These are phyloP conservation scores for Bufotes viridis DNA, from an alignment of 2,797 vertebrate species.

Conservation along the genomic window DNA sequence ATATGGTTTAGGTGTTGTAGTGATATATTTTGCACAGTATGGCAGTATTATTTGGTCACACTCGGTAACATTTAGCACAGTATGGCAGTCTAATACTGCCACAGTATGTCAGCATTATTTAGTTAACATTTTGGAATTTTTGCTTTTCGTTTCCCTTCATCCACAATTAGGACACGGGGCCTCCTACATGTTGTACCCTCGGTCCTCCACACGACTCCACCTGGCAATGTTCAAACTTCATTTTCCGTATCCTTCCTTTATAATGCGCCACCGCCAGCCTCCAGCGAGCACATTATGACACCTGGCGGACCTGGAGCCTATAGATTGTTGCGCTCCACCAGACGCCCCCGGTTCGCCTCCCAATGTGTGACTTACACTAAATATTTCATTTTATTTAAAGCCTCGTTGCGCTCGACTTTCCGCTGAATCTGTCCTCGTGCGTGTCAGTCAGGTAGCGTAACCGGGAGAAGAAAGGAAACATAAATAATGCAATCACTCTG, in stretches of 20 bases:
- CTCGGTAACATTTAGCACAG: not conserved
- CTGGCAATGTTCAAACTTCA: not conserved
- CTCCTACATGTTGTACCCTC: not conserved
- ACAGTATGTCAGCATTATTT: not conserved
- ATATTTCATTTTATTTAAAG: conserved; percentile 49
- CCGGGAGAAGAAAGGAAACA: conserved; percentile 53
- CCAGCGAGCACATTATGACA: not conserved
- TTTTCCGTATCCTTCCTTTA: not conserved
- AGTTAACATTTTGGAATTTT: not conserved
- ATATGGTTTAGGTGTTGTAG: not conserved
- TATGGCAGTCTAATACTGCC: not conserved
- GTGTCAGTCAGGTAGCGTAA: conserved; percentile 49
- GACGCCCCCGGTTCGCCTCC: not conserved
- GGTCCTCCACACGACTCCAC: not conserved
- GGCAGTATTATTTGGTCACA: not conserved
- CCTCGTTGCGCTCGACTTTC: not conserved
- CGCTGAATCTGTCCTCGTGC: conserved; percentile 30
- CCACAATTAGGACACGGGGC: not conserved
- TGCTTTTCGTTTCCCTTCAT: not conserved
- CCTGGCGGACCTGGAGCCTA: not conserved
- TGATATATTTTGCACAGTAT: not conserved
- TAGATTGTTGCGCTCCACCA: not conserved
- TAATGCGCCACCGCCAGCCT: not conserved
- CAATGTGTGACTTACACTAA: conserved; percentile 28
- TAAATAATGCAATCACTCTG: conserved; percentile 58